Evolutionary conservation across 2,888 invertebrate species (phyloP).

Genomic region (Scaptodrosophila latifasciaeformis): DNA sequence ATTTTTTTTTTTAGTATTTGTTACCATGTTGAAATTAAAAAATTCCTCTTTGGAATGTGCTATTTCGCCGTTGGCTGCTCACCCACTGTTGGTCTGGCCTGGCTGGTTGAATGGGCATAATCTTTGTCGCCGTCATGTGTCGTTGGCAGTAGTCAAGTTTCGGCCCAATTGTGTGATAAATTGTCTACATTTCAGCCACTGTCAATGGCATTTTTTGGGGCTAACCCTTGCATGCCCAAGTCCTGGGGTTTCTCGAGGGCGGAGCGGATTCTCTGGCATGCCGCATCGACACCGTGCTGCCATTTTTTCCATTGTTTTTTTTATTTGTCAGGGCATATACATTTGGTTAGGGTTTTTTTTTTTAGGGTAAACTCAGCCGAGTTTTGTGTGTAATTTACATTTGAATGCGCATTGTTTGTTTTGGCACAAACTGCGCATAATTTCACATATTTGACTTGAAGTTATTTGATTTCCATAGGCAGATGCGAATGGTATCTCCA

Average conservation of each 20-base stretch:
- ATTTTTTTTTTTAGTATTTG: conserved; percentile 19
- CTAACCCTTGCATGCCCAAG: conserved; percentile 30
- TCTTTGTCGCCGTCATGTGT: conserved; percentile 54
- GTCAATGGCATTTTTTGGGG: conserved; percentile 30
- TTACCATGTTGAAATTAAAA: conserved; percentile 52
- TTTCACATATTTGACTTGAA: conserved; percentile 39
- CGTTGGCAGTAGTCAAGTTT: conserved; percentile 29
- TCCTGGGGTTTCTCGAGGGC: too few species aligned
- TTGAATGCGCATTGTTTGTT: conserved; percentile 47
- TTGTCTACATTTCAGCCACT: conserved; percentile 49
- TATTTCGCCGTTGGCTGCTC: conserved; percentile 23
- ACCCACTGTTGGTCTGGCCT: conserved; percentile 4
- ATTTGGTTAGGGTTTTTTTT: too few species aligned
- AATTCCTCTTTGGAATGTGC: conserved; percentile 52
- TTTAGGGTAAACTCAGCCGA: too few species aligned
- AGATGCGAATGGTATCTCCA: not conserved
- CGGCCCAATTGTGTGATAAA: conserved; percentile 61
- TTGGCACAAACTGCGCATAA: conserved; percentile 47
- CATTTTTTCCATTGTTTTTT: too few species aligned
- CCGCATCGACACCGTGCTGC: too few species aligned
- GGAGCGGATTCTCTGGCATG: too few species aligned
- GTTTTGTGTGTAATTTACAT: conserved; percentile 45
- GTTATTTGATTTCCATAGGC: conserved; percentile 26
- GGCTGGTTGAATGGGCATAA: conserved; percentile 31
- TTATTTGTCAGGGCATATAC: too few species aligned